phyloP scores from a whole-genome alignment of 2,797 vertebrate species.

The Phataginus tricuspis region DNA sequence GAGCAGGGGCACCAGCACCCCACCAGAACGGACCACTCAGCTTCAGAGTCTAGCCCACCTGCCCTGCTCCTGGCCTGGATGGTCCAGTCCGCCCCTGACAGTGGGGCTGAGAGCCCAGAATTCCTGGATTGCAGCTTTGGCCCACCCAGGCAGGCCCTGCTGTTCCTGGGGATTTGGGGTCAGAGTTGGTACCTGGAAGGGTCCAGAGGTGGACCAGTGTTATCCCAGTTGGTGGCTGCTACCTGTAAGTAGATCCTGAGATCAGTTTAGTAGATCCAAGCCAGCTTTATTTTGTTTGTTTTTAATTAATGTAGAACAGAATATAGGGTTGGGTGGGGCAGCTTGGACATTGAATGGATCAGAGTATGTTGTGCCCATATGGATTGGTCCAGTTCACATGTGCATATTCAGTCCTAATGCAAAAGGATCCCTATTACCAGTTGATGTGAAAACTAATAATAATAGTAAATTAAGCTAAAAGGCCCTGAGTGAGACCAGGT shows the following conservation, averaged over 20 bases:
- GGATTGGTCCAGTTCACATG: not conserved
- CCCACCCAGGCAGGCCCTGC: not conserved
- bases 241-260: not conserved
- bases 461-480: not conserved
- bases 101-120: too few relatives aligned
- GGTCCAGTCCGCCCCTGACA: not conserved
- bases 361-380: not conserved
- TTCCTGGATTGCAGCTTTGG: not conserved
- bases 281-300: not conserved
- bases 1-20: too few relatives aligned
- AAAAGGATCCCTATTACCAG: not conserved
- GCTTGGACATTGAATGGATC: too few relatives aligned
- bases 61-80: too few relatives aligned
- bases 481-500: too few relatives aligned
- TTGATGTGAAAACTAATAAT: not conserved
- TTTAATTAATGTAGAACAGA: not conserved
- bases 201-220: not conserved
- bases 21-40: rapidly evolving
- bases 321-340: not conserved
- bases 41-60: not conserved
- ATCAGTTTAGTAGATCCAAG: not conserved
- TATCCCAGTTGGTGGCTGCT: not conserved
- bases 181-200: not conserved
- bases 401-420: too few relatives aligned
- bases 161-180: not conserved